Evolutionary conservation across 1,140 invertebrate species (phyloP).

Genomic region (Catajapyx aquilonaris): DNA sequence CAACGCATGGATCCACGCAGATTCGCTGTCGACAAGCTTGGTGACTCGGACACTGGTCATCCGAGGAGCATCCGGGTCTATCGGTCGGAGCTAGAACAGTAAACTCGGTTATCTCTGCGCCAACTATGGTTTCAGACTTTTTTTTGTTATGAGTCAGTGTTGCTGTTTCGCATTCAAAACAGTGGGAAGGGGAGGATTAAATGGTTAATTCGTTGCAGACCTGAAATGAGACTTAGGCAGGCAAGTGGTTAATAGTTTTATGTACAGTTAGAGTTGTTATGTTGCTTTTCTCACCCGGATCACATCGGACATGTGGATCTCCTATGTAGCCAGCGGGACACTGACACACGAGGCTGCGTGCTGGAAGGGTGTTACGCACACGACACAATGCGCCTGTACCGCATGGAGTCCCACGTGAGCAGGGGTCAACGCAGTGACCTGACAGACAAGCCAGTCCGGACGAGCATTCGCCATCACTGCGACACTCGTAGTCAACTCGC

Average conservation of each 20-base stretch:
- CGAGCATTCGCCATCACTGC: conserved; percentile 59
- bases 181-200: conserved; percentile 1
- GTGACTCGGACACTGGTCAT: conserved; percentile 45
- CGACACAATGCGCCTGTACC: conserved; percentile 53
- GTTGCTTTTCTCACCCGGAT: conserved; percentile 37
- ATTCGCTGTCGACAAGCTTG: conserved; percentile 47
- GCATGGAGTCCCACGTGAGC: conserved; percentile 52
- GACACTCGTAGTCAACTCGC: no score
- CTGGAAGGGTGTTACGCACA: conserved; percentile 61
- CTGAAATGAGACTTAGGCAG: no score
- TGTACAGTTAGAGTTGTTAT: background rate
- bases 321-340: conserved; percentile 59
- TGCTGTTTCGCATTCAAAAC: background rate
- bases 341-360: conserved; percentile 68
- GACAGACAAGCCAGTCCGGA: conserved; percentile 62
- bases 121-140: no score
- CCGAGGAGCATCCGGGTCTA: conserved; percentile 39
- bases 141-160: no score
- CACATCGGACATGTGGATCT: conserved; percentile 61
- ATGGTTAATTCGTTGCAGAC: conserved; percentile 1
- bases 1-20: conserved; percentile 54
- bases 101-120: no score
- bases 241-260: no score
- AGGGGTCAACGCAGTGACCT: conserved; percentile 62
- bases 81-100: conserved; percentile 19